phyloP scores from a whole-genome alignment of 2,113 vertebrate genomes.

The Xenopus tropicalis region UCB_Xtro_10.0 CM004450.2:63882001-63882500 shows the following conservation, averaged over 20 bases:
- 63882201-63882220: background rate
- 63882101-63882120: too few relatives aligned
- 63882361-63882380: too few relatives aligned
- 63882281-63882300: conserved; percentile 4
- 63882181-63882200: background rate
- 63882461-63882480: conserved; percentile 54
- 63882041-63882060: too few relatives aligned
- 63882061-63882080: too few relatives aligned
- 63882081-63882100: too few relatives aligned
- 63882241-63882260: conserved; percentile 18
- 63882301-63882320: conserved; percentile 37
- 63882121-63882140: too few relatives aligned
- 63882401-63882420: conserved; percentile 53
- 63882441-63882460: conserved; percentile 51
- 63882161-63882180: too few relatives aligned
- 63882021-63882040: too few relatives aligned
- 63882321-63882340: conserved; percentile 31
- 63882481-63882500: too few relatives aligned
- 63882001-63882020: too few relatives aligned
- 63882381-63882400: conserved; percentile 2
- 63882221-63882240: background rate
- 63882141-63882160: too few relatives aligned
- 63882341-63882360: background rate
- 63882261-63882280: conserved; percentile 44
- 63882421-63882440: conserved; percentile 48